Percentiles rank a stretch among this genome's conserved stretches.
These are phyloP conservation scores for Troides oblongomaculatus DNA, from an alignment of 2,888 invertebrate genomes.

Conservation along the genomic window DNA sequence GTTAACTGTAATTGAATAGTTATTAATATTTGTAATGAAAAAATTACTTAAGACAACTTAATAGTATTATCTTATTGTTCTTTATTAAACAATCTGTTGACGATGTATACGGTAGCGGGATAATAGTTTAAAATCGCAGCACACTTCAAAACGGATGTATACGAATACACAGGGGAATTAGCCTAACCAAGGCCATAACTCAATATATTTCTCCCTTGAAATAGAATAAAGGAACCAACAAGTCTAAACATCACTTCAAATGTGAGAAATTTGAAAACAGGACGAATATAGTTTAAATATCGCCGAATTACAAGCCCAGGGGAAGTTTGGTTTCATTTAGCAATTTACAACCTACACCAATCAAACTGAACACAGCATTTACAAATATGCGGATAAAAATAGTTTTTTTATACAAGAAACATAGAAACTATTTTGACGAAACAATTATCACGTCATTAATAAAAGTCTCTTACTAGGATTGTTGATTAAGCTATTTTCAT, in stretches of 20 bases:
- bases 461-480: no score
- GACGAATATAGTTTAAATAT: not conserved
- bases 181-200: conserved; percentile 57
- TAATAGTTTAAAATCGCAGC: conserved; percentile 51
- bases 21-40: no score
- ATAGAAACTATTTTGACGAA: not conserved
- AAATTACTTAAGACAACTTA: not conserved
- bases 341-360: not conserved
- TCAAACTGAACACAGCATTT: not conserved
- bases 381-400: not conserved
- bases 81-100: conserved; percentile 12
- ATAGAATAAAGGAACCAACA: conserved; percentile 60
- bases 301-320: not conserved
- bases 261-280: conserved; percentile 14
- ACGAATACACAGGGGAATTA: conserved; percentile 61
- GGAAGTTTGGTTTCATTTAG: not conserved
- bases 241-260: conserved; percentile 53
- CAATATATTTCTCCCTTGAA: conserved; percentile 58
- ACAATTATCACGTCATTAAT: no score
- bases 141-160: conserved; percentile 70
- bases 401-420: not conserved
- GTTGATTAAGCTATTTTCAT: no score
- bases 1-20: no score
- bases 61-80: not conserved
- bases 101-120: conserved; percentile 30